phyloP scores from a whole-genome alignment of 1,140 invertebrate species.

The Diploscapter pachys region DNA sequence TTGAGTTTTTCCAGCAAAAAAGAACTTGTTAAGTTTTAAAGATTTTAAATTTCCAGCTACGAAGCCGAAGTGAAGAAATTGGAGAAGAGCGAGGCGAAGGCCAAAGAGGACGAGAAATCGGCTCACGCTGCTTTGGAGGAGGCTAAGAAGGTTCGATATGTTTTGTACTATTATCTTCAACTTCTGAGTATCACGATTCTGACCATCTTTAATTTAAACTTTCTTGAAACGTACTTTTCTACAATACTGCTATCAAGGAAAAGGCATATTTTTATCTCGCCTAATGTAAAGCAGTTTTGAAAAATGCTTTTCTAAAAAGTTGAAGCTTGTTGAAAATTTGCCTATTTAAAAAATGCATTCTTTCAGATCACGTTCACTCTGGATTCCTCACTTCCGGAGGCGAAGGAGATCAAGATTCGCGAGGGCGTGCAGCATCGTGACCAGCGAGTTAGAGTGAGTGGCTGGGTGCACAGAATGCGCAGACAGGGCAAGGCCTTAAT shows the following conservation, averaged over 20 bases:
- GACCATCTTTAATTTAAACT: not conserved
- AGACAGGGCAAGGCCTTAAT: slow-evolving; percentile 76
- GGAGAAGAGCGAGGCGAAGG: slow-evolving; percentile 25
- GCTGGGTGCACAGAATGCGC: slow-evolving; percentile 90
- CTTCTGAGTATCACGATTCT: too few relatives aligned
- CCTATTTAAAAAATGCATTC: slow-evolving; percentile 61
- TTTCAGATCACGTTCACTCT: slow-evolving; percentile 77
- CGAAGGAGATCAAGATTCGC: slow-evolving; percentile 76
- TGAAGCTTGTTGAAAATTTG: slow-evolving; percentile 70
- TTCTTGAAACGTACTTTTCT: not conserved
- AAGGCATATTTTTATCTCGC: not conserved
- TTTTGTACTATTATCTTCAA: not conserved
- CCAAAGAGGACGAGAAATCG: slow-evolving; percentile 19
- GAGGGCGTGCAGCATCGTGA: slow-evolving; percentile 68
- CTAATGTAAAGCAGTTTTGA: not conserved
- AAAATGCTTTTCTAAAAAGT: not conserved
- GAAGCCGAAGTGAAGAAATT: slow-evolving; percentile 39
- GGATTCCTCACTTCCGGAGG: slow-evolving; percentile 73
- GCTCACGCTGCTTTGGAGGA: slow-evolving; percentile 35
- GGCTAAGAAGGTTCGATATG: slow-evolving; percentile 34
- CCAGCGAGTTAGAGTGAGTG: slow-evolving; percentile 77
- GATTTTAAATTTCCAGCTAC: slow-evolving; percentile 5
- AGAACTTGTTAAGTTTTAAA: not conserved
- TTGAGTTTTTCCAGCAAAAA: too few relatives aligned
- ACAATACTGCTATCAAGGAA: not conserved